Evolutionary conservation across 2,888 invertebrate genomes (phyloP).

Genomic region (Neoscelio sp.): DNA sequence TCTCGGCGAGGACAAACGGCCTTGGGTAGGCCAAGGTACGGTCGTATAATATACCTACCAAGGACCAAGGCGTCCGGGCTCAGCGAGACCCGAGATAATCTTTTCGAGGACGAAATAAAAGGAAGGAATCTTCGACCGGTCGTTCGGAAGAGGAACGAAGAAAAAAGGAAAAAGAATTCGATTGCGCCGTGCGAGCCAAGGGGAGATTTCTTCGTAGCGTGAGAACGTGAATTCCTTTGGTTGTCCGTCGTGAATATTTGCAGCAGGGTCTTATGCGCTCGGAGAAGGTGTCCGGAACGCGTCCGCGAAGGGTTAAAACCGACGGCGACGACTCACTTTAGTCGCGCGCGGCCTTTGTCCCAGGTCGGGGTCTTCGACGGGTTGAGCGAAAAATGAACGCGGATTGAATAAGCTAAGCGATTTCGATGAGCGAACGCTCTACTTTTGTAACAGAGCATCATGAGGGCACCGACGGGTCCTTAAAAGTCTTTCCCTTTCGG

Average conservation of each 20-base stretch:
- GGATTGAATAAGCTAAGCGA: slow-evolving; percentile 29
- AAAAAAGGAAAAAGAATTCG: slow-evolving; percentile 56
- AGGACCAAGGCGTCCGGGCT: slow-evolving; percentile 48
- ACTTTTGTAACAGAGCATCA: slow-evolving; percentile 75
- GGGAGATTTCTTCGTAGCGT: slow-evolving; percentile 73
- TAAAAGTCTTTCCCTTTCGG: slow-evolving; percentile 51
- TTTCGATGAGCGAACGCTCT: slow-evolving; percentile 69
- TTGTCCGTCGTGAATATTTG: slow-evolving; percentile 74
- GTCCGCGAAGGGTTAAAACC: slow-evolving; percentile 49
- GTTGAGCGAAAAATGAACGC: slow-evolving; percentile 2
- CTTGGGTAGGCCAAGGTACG: slow-evolving; percentile 42
- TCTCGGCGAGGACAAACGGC: slow-evolving; percentile 38
- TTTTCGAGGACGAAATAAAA: slow-evolving; percentile 67
- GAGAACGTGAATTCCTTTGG: slow-evolving; percentile 77
- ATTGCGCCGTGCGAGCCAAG: slow-evolving; percentile 52
- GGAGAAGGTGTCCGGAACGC: slow-evolving; percentile 70
- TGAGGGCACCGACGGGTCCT: slow-evolving; percentile 51
- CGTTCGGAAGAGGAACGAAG: slow-evolving; percentile 67
- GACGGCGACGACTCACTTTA: slow-evolving; percentile 5
- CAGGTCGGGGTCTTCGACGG: not conserved
- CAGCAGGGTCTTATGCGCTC: slow-evolving; percentile 73
- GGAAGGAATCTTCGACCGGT: slow-evolving; percentile 70
- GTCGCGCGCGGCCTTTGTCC: not conserved
- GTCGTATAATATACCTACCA: slow-evolving; percentile 40
- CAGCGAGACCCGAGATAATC: slow-evolving; percentile 60